phyloP scores from a whole-genome alignment of 2,888 invertebrate genomes.

The Cerceris ruficornis region DNA sequence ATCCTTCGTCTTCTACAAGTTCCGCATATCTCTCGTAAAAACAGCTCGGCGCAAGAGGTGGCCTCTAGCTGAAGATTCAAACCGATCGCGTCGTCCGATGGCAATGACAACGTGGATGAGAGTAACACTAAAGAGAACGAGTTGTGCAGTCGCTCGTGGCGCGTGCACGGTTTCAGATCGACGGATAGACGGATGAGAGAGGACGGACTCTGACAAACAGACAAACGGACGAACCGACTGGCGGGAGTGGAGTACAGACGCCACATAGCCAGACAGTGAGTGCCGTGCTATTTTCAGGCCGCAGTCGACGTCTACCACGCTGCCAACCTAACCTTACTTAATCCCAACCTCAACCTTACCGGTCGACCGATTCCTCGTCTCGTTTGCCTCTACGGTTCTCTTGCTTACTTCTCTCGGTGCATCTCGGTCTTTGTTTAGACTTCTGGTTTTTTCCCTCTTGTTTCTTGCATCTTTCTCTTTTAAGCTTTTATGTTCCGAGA shows the following conservation, averaged over 20 bases:
- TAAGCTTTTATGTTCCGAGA: not conserved
- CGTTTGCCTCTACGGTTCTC: conserved; percentile 18
- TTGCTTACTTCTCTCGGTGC: not conserved
- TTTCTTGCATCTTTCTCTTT: not conserved
- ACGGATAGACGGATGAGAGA: conserved; percentile 60
- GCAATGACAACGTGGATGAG: not conserved
- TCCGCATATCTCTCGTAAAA: too few species aligned
- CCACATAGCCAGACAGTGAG: conserved; percentile 80
- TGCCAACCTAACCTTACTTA: conserved; percentile 66
- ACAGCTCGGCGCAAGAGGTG: too few species aligned
- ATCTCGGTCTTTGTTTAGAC: not conserved
- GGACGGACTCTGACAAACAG: conserved; percentile 59
- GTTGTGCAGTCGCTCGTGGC: conserved; percentile 24
- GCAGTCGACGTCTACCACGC: conserved; percentile 61
- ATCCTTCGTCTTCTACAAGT: too few species aligned
- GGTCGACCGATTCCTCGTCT: conserved; percentile 18
- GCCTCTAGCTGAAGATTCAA: too few species aligned
- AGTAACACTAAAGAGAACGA: conserved; percentile 26
- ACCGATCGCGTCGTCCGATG: too few species aligned
- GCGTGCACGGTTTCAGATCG: conserved; percentile 65
- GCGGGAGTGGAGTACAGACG: conserved; percentile 69
- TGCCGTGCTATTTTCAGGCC: conserved; percentile 77
- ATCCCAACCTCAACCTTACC: conserved; percentile 64
- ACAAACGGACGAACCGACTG: conserved; percentile 52
- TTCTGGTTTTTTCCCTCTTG: not conserved